Evolutionary conservation across 1,140 invertebrate species (phyloP).

Genomic region (Proales similis): DNA sequence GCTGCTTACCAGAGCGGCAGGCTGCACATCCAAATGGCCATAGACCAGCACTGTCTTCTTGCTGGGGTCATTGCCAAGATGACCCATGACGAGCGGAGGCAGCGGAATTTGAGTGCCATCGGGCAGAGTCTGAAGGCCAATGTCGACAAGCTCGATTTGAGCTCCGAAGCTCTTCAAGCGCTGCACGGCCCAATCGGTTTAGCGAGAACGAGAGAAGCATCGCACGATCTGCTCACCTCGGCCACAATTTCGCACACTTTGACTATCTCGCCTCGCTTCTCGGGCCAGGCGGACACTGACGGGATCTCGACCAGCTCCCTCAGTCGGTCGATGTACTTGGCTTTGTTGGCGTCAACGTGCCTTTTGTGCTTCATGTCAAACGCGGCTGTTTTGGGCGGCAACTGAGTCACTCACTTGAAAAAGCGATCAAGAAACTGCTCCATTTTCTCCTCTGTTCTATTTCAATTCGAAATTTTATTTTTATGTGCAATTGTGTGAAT

Average conservation of each 20-base stretch:
- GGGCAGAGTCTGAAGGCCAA: constrained; percentile 66
- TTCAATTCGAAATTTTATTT: too few relatives aligned
- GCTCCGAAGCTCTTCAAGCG: constrained; percentile 70
- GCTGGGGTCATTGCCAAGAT: constrained; percentile 70
- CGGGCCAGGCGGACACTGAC: constrained; percentile 85
- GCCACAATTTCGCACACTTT: constrained; percentile 57
- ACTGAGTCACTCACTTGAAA: too few relatives aligned
- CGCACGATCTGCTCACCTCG: constrained; percentile 3
- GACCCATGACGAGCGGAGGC: constrained; percentile 79
- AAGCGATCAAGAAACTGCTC: too few relatives aligned
- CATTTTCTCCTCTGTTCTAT: too few relatives aligned
- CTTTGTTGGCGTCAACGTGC: constrained; percentile 62
- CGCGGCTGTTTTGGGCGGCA: too few relatives aligned
- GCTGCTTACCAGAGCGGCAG: constrained; percentile 62
- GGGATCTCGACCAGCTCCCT: constrained; percentile 82
- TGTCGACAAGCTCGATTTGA: constrained; percentile 65
- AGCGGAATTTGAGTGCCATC: constrained; percentile 67
- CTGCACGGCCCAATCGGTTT: constrained; percentile 39
- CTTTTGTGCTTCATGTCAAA: too few relatives aligned
- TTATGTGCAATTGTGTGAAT: too few relatives aligned
- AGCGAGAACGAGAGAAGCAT: background rate
- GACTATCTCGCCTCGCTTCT: constrained; percentile 65
- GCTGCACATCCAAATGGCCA: constrained; percentile 96
- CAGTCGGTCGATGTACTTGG: constrained; percentile 69
- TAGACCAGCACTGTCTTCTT: constrained; percentile 88